Evolutionary conservation across 2,797 vertebrate species (phyloP), one percentile per base, ranked within the genome.

Genomic region (Heterohyrax brucei): DNA sequence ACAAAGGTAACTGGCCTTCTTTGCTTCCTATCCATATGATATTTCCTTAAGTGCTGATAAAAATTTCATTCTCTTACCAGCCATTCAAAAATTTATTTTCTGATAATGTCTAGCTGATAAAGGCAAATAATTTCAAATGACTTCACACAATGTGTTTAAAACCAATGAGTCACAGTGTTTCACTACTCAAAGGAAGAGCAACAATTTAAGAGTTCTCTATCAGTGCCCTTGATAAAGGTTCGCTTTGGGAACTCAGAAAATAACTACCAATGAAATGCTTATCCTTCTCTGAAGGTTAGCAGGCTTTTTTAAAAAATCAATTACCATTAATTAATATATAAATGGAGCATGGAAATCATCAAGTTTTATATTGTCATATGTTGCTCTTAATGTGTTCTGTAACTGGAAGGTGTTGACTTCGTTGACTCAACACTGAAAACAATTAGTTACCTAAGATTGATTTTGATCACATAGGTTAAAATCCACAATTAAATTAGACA

Each of bases 51-150:
- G 28, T 14, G 68, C 66, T 83, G 77, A 72, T 33, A 70, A 22
- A 73, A n/a, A 90, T 18, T 61, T 80, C 9, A 46, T 78, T 77
- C 59, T 82, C 22, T 44, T 70, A 70, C 33, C 82, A 89, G 56
- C 21, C 88, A 87, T 39, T 56, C 56, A 93, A 75, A 89, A 75
- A 56, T 73, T 9, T 79, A 88, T 91, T 95, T 94, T 78, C 59
- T 94, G 33, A 33, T 68, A 83, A 53, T 22, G 83, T 6, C 46
- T 86, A 72, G 83, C 22, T 86, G 83, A 64, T 70, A 93, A 88
- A 83, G 56, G 44, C 48, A 95, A 73, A 50, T 75, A 88, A 94
- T 91, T 92, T 93, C 62, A 92, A 91, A 70, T 24, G 68, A 93
- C 95, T 61, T 94, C 81, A 75, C 19, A 87, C 83, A 94, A 83